Conservation (phyloP, 2,113 vertebrate species). For the Spea bombifrons region DNA sequence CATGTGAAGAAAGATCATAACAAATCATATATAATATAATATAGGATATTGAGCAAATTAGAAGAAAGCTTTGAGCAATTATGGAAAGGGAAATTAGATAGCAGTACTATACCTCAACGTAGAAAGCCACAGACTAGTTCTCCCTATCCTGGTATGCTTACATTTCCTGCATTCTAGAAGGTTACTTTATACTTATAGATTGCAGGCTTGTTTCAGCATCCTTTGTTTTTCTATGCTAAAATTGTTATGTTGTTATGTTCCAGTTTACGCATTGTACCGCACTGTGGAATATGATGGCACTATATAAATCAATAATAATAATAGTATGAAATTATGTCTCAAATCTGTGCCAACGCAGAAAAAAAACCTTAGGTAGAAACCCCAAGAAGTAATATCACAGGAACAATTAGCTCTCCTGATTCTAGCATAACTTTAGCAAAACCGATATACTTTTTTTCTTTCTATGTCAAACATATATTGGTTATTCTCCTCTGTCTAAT, state of each 20-base stretch:
- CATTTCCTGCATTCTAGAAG: conserved; percentile 42
- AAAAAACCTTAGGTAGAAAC: conserved; percentile 30
- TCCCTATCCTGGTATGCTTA: conserved; percentile 35
- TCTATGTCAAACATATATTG: conserved; percentile 42
- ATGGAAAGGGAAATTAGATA: conserved; percentile 45
- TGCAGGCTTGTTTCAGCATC: conserved; percentile 29
- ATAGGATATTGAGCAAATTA: conserved; percentile 45
- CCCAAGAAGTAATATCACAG: conserved; percentile 40
- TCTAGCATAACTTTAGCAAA: conserved; percentile 15
- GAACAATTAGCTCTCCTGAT: conserved; percentile 32
- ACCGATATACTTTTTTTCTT: conserved; percentile 25
- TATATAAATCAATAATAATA: neutral
- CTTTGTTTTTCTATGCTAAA: no score
- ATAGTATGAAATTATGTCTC: conserved; percentile 9
- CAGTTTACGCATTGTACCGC: no score
- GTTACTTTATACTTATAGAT: conserved; percentile 2
- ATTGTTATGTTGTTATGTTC: no score
- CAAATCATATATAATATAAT: conserved; percentile 24
- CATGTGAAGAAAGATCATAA: conserved; percentile 22
- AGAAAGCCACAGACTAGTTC: conserved; percentile 40
- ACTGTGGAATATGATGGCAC: no score
- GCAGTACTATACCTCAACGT: conserved; percentile 32
- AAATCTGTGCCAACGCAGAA: conserved; percentile 23
- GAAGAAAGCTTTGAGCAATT: conserved; percentile 46
- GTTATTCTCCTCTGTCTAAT: conserved; percentile 40